phyloP scores from a whole-genome alignment of 2,888 invertebrate genomes.

The Alentia gelatinosa region DNA sequence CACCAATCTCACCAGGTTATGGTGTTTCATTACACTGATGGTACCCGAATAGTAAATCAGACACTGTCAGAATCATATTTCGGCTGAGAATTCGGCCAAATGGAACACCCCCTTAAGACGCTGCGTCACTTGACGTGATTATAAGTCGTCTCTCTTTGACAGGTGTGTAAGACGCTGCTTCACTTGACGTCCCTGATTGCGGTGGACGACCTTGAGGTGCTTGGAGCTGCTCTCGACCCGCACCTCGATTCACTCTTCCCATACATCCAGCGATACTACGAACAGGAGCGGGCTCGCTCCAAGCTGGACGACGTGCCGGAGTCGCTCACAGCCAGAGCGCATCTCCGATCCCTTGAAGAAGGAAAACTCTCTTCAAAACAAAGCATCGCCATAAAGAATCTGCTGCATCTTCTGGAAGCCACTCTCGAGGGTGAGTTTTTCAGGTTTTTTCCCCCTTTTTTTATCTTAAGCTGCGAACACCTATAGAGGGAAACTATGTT shows the following conservation, averaged over 20 bases:
- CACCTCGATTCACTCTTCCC: conserved; percentile 1
- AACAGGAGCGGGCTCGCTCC: background rate
- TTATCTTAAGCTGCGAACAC: background rate
- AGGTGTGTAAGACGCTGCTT: conserved; percentile 86
- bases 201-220: conserved; percentile 83
- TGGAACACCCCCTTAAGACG: background rate
- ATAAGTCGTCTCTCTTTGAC: conserved; percentile 38
- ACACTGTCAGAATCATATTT: background rate
- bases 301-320: background rate
- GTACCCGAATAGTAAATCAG: background rate
- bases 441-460: background rate
- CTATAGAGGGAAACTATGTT: background rate
- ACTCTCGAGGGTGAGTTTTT: background rate
- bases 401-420: background rate
- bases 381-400: background rate
- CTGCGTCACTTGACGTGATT: background rate
- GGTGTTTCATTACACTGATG: background rate
- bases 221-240: conserved; percentile 40
- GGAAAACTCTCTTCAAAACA: background rate
- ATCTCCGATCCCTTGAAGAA: background rate
- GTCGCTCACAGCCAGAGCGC: background rate
- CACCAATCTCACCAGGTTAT: background rate
- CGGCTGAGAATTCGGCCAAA: background rate
- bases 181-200: conserved; percentile 86
- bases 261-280: conserved; percentile 1